These are phyloP conservation scores for Tauraco hartlaubi DNA, from an alignment of 2,797 vertebrate genomes.

Conservation along the genomic window DNA sequence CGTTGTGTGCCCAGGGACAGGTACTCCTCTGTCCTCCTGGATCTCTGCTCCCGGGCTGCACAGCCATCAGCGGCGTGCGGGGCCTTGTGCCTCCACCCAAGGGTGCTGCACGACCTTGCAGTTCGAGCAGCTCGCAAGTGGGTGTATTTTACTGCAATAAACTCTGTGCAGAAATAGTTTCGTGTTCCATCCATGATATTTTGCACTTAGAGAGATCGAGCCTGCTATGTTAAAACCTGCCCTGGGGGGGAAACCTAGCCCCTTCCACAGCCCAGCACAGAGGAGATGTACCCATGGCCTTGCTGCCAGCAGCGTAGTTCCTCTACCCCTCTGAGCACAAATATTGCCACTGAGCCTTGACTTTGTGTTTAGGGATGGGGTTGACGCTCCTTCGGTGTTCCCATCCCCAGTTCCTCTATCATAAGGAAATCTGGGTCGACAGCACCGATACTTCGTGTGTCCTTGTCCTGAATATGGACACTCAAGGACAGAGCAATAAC, in stretches of 20 bases:
- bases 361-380: not conserved
- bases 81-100: not conserved
- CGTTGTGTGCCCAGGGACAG: not conserved
- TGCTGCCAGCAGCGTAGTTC: not conserved
- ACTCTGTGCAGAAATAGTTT: not conserved
- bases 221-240: not conserved
- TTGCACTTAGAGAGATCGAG: not conserved
- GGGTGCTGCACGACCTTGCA: not conserved
- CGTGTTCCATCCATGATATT: not conserved
- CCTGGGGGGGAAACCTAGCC: not conserved
- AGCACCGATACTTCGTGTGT: not conserved
- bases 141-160: not conserved
- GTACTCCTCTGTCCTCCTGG: not conserved
- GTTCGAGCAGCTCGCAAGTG: not conserved
- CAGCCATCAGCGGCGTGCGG: too few relatives aligned
- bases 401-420: not conserved
- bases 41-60: not conserved
- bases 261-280: not conserved
- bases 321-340: not conserved
- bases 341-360: not conserved
- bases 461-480: not conserved
- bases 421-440: not conserved
- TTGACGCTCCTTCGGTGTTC: not conserved
- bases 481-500: not conserved
- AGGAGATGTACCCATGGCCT: not conserved